Evolutionary conservation across 2,888 invertebrate species (phyloP).

Genomic region (Busseola fusca): DNA sequence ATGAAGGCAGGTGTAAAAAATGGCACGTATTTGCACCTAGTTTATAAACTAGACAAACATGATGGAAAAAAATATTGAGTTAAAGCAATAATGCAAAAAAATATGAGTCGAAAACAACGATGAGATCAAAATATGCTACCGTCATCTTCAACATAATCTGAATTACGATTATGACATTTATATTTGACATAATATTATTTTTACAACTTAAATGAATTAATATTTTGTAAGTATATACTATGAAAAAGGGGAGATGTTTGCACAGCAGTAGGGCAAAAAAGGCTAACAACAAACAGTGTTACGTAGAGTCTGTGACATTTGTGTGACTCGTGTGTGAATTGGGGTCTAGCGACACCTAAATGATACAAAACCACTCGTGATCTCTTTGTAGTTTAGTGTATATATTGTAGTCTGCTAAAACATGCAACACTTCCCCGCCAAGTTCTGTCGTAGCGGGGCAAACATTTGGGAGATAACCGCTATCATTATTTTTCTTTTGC

Average conservation of each 20-base stretch:
- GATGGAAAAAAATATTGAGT: slow-evolving; percentile 1
- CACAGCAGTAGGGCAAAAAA: too few relatives aligned
- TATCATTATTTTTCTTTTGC: slow-evolving; percentile 31
- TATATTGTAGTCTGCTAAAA: not conserved
- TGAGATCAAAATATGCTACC: slow-evolving; percentile 8
- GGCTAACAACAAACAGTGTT: not conserved
- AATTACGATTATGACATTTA: slow-evolving; percentile 8
- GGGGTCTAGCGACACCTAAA: not conserved
- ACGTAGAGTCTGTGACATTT: not conserved
- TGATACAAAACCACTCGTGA: not conserved
- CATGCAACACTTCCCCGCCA: not conserved
- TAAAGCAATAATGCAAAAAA: not conserved
- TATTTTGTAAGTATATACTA: not conserved
- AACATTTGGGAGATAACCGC: slow-evolving; percentile 7
- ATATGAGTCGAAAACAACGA: slow-evolving; percentile 13
- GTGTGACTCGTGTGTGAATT: slow-evolving; percentile 6
- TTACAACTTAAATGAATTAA: slow-evolving; percentile 8
- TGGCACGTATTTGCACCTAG: not conserved
- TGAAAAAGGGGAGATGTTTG: too few relatives aligned
- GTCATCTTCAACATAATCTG: slow-evolving; percentile 19
- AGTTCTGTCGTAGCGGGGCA: slow-evolving; percentile 1
- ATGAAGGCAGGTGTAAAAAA: slow-evolving; percentile 1
- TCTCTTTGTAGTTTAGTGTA: not conserved
- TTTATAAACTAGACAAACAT: not conserved
- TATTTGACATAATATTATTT: too few relatives aligned